Evolutionary conservation across 2,888 invertebrate genomes (phyloP).

Genomic region (Eucriotettix oculatus): DNA sequence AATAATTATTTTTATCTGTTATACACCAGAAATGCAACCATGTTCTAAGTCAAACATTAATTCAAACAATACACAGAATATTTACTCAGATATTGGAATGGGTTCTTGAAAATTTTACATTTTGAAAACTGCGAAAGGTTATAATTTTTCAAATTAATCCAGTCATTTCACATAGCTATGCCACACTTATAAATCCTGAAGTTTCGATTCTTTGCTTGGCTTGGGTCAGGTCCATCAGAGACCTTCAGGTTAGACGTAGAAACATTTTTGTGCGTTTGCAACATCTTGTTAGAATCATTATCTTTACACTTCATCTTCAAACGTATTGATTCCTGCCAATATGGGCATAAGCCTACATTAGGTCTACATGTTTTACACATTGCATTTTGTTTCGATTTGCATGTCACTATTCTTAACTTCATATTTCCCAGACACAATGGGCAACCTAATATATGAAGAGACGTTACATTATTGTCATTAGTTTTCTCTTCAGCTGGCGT

Average conservation of each 20-base stretch:
- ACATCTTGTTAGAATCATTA: background rate
- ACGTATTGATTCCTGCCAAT: background rate
- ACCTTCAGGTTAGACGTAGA: background rate
- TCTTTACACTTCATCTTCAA: background rate
- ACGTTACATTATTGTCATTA: background rate
- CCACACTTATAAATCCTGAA: background rate
- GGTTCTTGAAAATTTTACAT: too few relatives aligned
- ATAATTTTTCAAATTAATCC: background rate
- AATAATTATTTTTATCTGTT: too few relatives aligned
- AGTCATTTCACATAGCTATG: background rate
- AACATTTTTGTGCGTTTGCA: background rate
- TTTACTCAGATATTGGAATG: too few relatives aligned
- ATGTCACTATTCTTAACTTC: background rate
- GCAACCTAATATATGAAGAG: background rate
- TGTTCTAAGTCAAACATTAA: too few relatives aligned
- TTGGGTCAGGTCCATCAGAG: background rate
- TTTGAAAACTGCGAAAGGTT: too few relatives aligned
- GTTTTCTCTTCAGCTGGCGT: background rate
- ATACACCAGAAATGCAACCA: too few relatives aligned
- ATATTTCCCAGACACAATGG: background rate
- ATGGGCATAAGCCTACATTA: background rate
- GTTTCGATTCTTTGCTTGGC: background rate
- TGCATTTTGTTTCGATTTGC: background rate
- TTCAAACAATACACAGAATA: too few relatives aligned
- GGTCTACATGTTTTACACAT: background rate